phyloP scores from a whole-genome alignment of 2,797 vertebrate species.

The Mus caroli region DNA sequence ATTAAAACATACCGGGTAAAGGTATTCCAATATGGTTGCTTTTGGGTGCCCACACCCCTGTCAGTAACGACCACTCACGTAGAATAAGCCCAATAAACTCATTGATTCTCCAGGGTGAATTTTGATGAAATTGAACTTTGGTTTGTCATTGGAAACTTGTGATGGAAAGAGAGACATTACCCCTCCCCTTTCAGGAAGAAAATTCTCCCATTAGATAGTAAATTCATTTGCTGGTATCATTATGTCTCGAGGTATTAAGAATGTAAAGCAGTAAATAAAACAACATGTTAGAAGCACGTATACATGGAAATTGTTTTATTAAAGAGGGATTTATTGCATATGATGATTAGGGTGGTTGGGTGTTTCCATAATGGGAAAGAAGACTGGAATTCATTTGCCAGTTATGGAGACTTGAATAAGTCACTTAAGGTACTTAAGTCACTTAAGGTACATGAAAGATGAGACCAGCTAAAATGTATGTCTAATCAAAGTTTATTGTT shows the following conservation, averaged over 20 bases:
- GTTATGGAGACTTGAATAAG: background rate
- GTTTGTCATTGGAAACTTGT: background rate
- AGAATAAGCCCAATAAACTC: background rate
- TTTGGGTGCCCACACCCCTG: background rate
- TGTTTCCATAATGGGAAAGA: background rate
- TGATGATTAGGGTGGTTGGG: background rate
- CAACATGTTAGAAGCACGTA: too few species aligned
- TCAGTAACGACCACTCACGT: background rate
- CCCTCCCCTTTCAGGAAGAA: background rate
- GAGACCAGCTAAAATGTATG: background rate
- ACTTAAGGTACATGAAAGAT: too few species aligned
- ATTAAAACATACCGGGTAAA: background rate
- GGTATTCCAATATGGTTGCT: background rate
- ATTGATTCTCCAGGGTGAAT: background rate
- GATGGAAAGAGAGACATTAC: background rate
- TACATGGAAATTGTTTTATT: too few species aligned
- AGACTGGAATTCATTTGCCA: background rate
- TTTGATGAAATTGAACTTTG: background rate
- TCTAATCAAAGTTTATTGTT: background rate
- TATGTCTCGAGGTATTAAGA: background rate
- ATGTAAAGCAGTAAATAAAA: background rate
- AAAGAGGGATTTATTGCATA: background rate
- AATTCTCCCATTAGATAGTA: background rate
- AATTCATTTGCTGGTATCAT: background rate
- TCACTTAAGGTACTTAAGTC: background rate